phyloP scores from a whole-genome alignment of 92 coral and sea anemone species.

The Diadumene lineata region DNA sequence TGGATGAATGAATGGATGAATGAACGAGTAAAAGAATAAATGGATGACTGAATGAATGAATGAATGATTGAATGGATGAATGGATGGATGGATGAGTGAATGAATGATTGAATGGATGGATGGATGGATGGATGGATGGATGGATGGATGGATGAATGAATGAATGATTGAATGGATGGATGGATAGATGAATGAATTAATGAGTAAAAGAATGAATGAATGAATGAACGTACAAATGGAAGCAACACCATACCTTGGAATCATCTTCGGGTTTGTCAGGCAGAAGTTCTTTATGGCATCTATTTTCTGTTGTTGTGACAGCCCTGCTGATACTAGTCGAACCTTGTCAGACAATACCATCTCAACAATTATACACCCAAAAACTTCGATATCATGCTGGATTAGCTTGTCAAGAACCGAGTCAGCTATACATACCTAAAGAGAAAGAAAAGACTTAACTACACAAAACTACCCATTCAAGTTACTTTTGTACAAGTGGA shows the following conservation, averaged over 20 bases:
- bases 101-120: background rate
- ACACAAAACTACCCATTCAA: no score
- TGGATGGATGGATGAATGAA: background rate
- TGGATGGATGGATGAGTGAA: background rate
- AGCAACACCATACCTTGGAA: constrained; percentile 64
- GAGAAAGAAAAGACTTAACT: no score
- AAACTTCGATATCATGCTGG: constrained; percentile 67
- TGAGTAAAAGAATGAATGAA: background rate
- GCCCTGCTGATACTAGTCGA: constrained; percentile 69
- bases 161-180: background rate
- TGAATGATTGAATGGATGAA: background rate
- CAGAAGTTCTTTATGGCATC: constrained; percentile 51
- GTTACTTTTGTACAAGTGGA: no score
- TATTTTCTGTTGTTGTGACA: constrained; percentile 54
- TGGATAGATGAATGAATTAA: background rate
- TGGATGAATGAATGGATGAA: background rate
- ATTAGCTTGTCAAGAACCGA: constrained; percentile 33
- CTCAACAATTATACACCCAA: constrained; percentile 82
- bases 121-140: background rate
- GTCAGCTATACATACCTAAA: constrained; percentile 7
- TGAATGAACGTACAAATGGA: background rate
- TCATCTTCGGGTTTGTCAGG: constrained; percentile 46
- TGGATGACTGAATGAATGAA: no score
- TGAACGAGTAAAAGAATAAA: background rate
- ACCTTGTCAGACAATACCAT: constrained; percentile 83